A percentile compares a stretch with the other conserved stretches of the same genome.
Evolutionary conservation across 2,888 invertebrate genomes (phyloP).

Genomic region (Cheilosia variabilis): DNA sequence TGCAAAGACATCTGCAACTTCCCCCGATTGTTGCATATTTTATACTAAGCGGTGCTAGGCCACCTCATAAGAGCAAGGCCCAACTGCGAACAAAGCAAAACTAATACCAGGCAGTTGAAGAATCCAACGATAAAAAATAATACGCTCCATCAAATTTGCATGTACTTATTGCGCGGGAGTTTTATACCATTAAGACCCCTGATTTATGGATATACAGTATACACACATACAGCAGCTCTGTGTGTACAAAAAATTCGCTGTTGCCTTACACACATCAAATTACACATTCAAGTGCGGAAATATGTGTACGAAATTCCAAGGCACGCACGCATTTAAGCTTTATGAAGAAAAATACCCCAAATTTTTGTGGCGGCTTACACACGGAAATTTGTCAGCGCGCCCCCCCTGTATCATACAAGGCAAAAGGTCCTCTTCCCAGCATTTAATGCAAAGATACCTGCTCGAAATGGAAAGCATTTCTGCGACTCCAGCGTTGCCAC

Average conservation of each 20-base stretch:
- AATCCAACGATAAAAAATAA: constrained; percentile 1
- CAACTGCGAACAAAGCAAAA: not conserved
- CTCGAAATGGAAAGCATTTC: constrained; percentile 14
- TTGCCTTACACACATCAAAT: not conserved
- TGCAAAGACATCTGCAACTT: not conserved
- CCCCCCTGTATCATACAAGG: constrained; percentile 40
- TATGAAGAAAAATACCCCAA: constrained; percentile 21
- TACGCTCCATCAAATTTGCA: constrained; percentile 15
- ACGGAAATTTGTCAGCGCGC: constrained; percentile 5
- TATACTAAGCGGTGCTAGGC: not conserved
- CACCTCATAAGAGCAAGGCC: not conserved
- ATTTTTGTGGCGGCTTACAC: constrained; percentile 29
- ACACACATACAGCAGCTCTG: not conserved
- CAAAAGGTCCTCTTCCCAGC: constrained; percentile 2
- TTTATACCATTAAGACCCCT: constrained; percentile 23
- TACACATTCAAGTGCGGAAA: constrained; percentile 22
- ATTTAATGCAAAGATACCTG: constrained; percentile 27
- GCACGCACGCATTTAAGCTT: constrained; percentile 54
- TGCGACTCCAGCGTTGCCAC: not conserved
- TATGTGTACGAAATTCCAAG: constrained; percentile 24
- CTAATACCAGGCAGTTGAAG: not conserved
- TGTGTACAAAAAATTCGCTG: not conserved
- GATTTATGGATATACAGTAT: constrained; percentile 36
- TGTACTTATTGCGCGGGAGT: constrained; percentile 4
- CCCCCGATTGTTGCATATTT: not conserved